Evolutionary conservation across 2,888 invertebrate genomes (phyloP).

Genomic region (Aleiodes alternator): DNA sequence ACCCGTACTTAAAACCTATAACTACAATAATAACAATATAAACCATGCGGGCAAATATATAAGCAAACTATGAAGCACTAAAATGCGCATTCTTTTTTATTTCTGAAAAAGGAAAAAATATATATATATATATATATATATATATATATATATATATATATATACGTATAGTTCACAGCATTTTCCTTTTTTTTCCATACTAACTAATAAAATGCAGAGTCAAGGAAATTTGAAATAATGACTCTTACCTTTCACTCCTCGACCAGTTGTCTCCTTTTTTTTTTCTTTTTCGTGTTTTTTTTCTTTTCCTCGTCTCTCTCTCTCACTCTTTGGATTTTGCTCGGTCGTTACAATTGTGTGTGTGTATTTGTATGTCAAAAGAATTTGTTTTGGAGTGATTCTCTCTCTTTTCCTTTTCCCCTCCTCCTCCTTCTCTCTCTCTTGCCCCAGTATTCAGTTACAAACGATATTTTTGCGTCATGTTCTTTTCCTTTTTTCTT

Average conservation of each 20-base stretch:
- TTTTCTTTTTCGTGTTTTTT: background rate
- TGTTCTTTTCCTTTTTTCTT: constrained; percentile 16
- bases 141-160: background rate
- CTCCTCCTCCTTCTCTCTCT: background rate
- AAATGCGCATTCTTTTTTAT: constrained; percentile 8
- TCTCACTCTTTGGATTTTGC: constrained; percentile 9
- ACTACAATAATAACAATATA: background rate
- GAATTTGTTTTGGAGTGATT: no score
- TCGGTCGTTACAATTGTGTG: no score
- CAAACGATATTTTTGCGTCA: constrained; percentile 40
- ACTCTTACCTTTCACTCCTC: constrained; percentile 45
- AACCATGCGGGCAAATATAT: constrained; percentile 13
- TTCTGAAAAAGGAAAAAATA: background rate
- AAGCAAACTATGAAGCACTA: background rate
- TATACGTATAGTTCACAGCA: background rate
- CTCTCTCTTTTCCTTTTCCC: background rate
- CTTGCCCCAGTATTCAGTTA: constrained; percentile 19
- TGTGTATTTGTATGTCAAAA: no score
- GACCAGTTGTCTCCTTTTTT: constrained; percentile 33
- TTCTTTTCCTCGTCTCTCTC: constrained; percentile 11
- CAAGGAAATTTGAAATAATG: background rate
- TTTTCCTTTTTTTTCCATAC: no score
- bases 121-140: background rate
- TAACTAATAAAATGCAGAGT: no score
- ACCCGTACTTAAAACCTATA: background rate